A percentile compares a stretch with the other conserved stretches of the same genome.
phyloP scores from a whole-genome alignment of 2,113 vertebrate genomes.

The Hydrochoerus hydrochaeris region DNA sequence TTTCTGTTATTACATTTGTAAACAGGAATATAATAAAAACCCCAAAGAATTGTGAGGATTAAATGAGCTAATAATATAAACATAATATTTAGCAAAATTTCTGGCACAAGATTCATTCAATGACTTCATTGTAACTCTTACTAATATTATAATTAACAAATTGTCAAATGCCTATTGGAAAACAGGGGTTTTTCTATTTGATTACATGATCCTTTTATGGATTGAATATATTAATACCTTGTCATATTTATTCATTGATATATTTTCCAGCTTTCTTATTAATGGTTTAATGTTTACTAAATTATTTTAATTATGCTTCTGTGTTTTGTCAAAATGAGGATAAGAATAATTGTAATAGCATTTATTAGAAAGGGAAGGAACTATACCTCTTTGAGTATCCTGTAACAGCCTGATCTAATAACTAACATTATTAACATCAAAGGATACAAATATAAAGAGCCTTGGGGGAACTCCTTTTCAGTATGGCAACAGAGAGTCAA shows the following conservation, averaged over 20 bases:
- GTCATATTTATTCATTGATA: slow-evolving; percentile 31
- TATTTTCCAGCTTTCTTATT: not conserved
- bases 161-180: not conserved
- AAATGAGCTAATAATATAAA: not conserved
- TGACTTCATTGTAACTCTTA: not conserved
- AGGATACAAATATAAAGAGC: not conserved
- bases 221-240: slow-evolving; percentile 1
- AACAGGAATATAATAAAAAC: not conserved
- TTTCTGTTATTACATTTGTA: not conserved
- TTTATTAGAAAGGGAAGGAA: slow-evolving; percentile 12
- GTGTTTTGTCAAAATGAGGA: not conserved
- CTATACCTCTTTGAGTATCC: not conserved
- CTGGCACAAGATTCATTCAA: not conserved
- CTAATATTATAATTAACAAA: not conserved
- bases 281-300: not conserved
- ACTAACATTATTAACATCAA: not conserved
- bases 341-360: not conserved
- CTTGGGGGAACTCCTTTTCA: not conserved
- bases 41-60: not conserved
- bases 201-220: not conserved
- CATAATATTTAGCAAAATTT: not conserved
- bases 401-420: not conserved
- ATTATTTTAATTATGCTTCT: slow-evolving; percentile 46
- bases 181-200: slow-evolving; percentile 10
- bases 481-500: not conserved